A percentile compares a stretch with the other conserved stretches of the same genome.
These are phyloP conservation scores for Sitobion miscanthi DNA, from an alignment of 1,140 invertebrate genomes.

Conservation along the genomic window DNA sequence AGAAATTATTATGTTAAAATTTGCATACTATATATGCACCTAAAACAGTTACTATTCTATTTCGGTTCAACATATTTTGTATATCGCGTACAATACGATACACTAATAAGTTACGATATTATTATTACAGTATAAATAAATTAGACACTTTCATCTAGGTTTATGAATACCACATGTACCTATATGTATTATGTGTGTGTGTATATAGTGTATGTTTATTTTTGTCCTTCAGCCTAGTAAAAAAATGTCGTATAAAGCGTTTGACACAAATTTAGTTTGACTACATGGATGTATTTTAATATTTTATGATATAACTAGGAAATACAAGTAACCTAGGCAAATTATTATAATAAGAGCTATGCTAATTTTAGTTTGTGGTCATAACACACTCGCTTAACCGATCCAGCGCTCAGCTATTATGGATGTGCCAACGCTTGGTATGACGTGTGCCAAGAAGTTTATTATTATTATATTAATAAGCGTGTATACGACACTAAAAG, in stretches of 20 bases:
- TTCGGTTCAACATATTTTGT: neutral
- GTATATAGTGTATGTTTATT: neutral
- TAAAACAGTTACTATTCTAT: neutral
- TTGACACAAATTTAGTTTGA: neutral
- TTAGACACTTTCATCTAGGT: neutral
- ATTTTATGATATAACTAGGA: slow-evolving; percentile 14
- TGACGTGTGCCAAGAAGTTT: slow-evolving; percentile 35
- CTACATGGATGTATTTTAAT: neutral
- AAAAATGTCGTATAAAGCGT: neutral
- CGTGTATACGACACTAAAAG: slow-evolving; percentile 59
- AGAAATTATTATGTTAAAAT: neutral
- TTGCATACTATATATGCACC: neutral
- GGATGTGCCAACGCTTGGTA: slow-evolving; percentile 29
- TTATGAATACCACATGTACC: neutral
- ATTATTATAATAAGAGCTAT: slow-evolving; percentile 39
- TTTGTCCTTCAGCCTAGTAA: neutral
- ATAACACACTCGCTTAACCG: slow-evolving; percentile 37
- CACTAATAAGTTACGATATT: no score
- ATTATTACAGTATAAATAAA: neutral
- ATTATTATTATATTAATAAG: slow-evolving; percentile 57
- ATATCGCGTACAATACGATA: neutral
- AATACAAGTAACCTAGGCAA: slow-evolving; percentile 21
- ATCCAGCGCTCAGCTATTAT: slow-evolving; percentile 22
- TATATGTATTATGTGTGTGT: neutral
- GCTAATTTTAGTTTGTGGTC: slow-evolving; percentile 44